A percentile compares a stretch with the other conserved stretches of the same genome.
These are phyloP conservation scores for Cotesia typhae DNA, from an alignment of 1,140 invertebrate genomes.

Conservation along the genomic window DNA sequence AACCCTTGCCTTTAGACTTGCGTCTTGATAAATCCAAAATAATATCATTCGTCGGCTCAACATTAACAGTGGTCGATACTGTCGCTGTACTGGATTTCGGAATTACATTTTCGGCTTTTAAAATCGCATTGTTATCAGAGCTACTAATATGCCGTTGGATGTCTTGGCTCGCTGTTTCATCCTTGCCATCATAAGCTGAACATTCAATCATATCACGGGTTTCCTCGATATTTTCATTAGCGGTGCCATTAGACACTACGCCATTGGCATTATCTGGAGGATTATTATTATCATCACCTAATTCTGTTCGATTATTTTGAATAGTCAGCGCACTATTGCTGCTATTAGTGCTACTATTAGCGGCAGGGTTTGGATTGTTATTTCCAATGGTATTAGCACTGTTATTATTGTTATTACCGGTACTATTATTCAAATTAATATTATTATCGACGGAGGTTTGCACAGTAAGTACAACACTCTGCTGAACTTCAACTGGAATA, in stretches of 20 bases:
- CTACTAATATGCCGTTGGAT: neutral
- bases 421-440: constrained; percentile 27
- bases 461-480: constrained; percentile 57
- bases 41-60: constrained; percentile 54
- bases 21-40: constrained; percentile 60
- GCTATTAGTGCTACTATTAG: constrained; percentile 4
- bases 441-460: constrained; percentile 52
- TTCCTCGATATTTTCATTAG: constrained; percentile 30
- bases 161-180: constrained; percentile 17
- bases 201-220: constrained; percentile 27
- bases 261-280: constrained; percentile 7
- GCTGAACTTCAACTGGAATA: constrained; percentile 55
- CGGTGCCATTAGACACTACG: neutral
- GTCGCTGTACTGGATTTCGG: neutral
- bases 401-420: neutral
- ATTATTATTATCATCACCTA: constrained; percentile 29
- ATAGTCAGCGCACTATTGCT: constrained; percentile 3
- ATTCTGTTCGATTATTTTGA: constrained; percentile 40
- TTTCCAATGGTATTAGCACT: neutral
- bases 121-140: neutral
- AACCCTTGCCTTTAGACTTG: constrained; percentile 56
- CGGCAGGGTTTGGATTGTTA: neutral
- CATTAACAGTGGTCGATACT: neutral
- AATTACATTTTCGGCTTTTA: constrained; percentile 4
- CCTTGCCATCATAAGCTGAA: constrained; percentile 19